These are phyloP conservation scores for Pterocles gutturalis DNA, from an alignment of 2,113 vertebrate species.

Conservation along the genomic window DNA sequence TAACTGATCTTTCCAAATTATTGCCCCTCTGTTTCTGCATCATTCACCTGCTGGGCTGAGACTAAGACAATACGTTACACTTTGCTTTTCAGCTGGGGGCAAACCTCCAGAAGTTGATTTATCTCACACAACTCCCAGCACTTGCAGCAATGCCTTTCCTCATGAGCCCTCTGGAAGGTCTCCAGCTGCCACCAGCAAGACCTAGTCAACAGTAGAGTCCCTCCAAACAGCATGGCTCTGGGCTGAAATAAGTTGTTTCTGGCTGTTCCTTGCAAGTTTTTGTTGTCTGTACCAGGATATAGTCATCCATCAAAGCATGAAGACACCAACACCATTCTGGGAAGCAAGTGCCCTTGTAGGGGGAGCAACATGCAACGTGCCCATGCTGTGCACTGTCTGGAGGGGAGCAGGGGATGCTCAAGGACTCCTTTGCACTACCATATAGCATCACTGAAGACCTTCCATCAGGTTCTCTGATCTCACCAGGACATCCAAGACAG, in stretches of 20 bases:
- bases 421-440: slow-evolving; percentile 34
- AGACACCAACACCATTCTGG: neutral
- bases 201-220: neutral
- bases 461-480: slow-evolving; percentile 69
- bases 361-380: neutral
- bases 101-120: neutral
- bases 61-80: neutral
- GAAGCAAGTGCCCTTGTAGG: neutral
- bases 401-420: neutral
- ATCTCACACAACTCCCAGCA: neutral
- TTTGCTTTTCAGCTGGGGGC: neutral
- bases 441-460: slow-evolving; percentile 42
- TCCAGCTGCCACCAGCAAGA: neutral
- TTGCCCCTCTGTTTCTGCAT: neutral
- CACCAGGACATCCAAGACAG: slow-evolving; percentile 70
- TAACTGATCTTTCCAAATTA: neutral
- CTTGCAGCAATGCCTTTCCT: neutral
- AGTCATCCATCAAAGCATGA: neutral
- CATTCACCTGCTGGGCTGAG: neutral
- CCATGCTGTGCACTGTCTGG: neutral
- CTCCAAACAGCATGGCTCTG: neutral
- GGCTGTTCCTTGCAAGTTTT: neutral
- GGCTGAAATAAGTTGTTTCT: neutral
- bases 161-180: neutral
- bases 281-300: neutral